A percentile compares a stretch with the other conserved stretches of the same genome.
These are phyloP conservation scores for Temnothorax longispinosus DNA, from an alignment of 1,140 invertebrate species.

Conservation along the genomic window DNA sequence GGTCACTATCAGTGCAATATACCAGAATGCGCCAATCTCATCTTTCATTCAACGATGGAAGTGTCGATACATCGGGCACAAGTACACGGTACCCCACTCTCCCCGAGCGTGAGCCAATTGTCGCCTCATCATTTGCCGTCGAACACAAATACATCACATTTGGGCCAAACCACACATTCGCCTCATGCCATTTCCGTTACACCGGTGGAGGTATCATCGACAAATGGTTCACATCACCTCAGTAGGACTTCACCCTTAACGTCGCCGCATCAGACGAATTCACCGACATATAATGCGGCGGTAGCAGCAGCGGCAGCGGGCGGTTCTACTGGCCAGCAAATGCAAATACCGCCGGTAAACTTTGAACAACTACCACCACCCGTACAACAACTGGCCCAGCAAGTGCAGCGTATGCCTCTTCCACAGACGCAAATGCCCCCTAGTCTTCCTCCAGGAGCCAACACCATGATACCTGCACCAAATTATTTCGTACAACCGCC, in stretches of 20 bases:
- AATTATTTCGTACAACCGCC: slow-evolving; percentile 81
- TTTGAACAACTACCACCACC: slow-evolving; percentile 85
- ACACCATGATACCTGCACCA: slow-evolving; percentile 80
- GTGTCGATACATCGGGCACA: slow-evolving; percentile 82
- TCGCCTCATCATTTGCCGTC: slow-evolving; percentile 74
- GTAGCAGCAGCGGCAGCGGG: neutral
- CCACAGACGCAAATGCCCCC: slow-evolving; percentile 81
- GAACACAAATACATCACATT: slow-evolving; percentile 70
- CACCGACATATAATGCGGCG: slow-evolving; percentile 75
- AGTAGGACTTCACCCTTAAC: slow-evolving; percentile 75
- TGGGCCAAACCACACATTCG: slow-evolving; percentile 73
- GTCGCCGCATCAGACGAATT: slow-evolving; percentile 78
- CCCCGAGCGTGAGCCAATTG: slow-evolving; percentile 75
- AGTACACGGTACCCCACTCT: slow-evolving; percentile 79
- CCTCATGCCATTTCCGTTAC: slow-evolving; percentile 48
- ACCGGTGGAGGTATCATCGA: slow-evolving; percentile 38
- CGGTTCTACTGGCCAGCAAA: slow-evolving; percentile 56
- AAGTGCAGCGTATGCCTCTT: slow-evolving; percentile 85
- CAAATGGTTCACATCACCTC: slow-evolving; percentile 67
- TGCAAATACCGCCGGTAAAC: slow-evolving; percentile 81
- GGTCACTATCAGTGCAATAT: slow-evolving; percentile 85
- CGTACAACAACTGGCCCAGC: slow-evolving; percentile 85
- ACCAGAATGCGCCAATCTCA: slow-evolving; percentile 80
- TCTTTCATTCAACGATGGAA: slow-evolving; percentile 81
- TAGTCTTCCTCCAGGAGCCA: slow-evolving; percentile 80